Conservation (phyloP, 2,113 vertebrate species). For the Chaetops frenatus region DNA sequence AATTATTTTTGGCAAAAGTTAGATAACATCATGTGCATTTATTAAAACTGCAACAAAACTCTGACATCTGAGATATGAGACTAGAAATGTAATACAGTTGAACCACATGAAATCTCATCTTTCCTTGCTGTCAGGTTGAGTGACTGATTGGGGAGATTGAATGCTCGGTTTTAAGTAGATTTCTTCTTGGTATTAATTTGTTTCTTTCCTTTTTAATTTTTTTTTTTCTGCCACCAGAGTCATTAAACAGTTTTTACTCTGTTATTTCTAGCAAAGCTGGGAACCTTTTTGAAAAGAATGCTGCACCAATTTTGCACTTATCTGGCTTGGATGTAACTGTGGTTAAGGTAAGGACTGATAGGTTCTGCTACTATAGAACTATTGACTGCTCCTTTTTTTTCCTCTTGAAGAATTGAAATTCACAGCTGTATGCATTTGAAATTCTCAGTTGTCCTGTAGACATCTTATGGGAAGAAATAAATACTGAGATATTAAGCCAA, state of each 20-base stretch:
- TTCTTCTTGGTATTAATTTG: neutral
- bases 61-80: neutral
- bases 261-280: constrained; percentile 81
- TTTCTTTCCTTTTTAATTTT: neutral
- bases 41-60: neutral
- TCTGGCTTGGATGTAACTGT: constrained; percentile 90
- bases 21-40: neutral
- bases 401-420: neutral
- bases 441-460: neutral
- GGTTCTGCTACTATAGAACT: neutral
- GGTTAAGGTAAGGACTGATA: constrained; percentile 80
- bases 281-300: constrained; percentile 95
- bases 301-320: constrained; percentile 92
- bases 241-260: constrained; percentile 19
- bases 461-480: neutral
- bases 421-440: neutral
- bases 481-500: neutral
- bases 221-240: neutral
- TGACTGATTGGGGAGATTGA: neutral
- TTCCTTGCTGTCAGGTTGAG: neutral
- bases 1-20: neutral
- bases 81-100: neutral
- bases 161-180: neutral
- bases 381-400: neutral
- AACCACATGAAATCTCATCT: neutral